Evolutionary conservation across 2,797 vertebrate genomes (phyloP), one percentile per base, ranked within the genome.

Genomic region (Phylloscopus collybita): DNA sequence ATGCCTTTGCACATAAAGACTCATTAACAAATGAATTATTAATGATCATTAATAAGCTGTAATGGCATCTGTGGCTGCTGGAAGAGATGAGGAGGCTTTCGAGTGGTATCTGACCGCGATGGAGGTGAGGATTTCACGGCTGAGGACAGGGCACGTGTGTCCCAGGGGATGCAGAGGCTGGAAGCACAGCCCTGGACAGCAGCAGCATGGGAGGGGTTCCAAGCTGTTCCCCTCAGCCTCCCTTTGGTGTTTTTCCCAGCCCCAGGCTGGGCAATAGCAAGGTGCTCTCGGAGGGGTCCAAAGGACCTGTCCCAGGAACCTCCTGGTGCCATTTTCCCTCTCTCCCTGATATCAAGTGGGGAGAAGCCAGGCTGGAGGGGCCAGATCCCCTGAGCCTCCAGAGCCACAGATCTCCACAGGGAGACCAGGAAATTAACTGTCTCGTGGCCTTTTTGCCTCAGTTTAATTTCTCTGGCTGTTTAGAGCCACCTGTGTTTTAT

Each of bases 21-120:
- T 94, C 84, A 10, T 85, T 95, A 82, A 16, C 13, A 11, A 27
- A 80, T 96, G 38, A 95, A 96, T 94, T 94, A 96, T 94, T 95
- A 67, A 96, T 67, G 45, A 64, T 71, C 56, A 91, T 91, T 96
- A 96, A 96, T 95, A 88, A 92, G 75, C 67, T 80, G 45, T 92
- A 96, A 94, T 86, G 82, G 91, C 85, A 80, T 64, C 65, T 34
- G 82, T 42, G 90, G 93, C 86, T 88, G 66, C 80, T 65, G 82
- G 75, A 71, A 66, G 89, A 67, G 61, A 66, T 2, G 71, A 89
- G 20, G 67, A 85, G n/a, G 38, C 34, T 89, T 70, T 78, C 5
- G 0, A 80, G 82, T 20, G 38, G 61, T 22, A 4, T 13, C 36
- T 0, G 1, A 53, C 80, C 1, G 0, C 53, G 3, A 1, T 0